Evolutionary conservation across 1,140 invertebrate species (phyloP), one percentile per base, ranked within the genome.

Genomic region (Melitaea cinxia): DNA sequence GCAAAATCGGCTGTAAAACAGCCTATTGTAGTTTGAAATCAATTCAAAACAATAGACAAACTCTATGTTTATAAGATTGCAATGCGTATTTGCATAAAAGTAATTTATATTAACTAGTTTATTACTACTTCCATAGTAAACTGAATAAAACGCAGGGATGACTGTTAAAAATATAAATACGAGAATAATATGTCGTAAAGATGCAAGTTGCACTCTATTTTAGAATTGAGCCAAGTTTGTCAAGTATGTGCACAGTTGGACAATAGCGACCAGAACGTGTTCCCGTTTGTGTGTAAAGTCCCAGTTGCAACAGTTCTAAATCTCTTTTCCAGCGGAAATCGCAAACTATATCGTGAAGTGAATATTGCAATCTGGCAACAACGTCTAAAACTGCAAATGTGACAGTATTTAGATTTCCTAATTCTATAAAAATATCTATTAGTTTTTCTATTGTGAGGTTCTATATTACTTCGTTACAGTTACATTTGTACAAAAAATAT

Each of bases 361-460:
- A 54, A 63, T 56, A 56, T 55, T 55, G 61, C 53, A 45, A 47
- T 55, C 42, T 55, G 28, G 53, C 61, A 59, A 21, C 56, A 49
- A 21, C 23, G 19, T 47, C 30, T 26, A 14, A 17, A 42, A 39
- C 53, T 49, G 12, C 24, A 45, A 55, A 14, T 42, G 9, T 2
- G 21, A n/a, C 6, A 56, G 19, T 37, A 37, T 57, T 45, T 57
- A 55, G 30, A 7, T 10, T 10, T 10, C 7, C 12, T 33, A 9
- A 33, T 33, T 33, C 6, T 7, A 33, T 33, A 33, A n/a, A n/a
- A n/a, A n/a, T n/a, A 33, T 33, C 30, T 33, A 9, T 4, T 6
- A 2, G 30, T 1, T 33, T 33, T 2, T 33, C 7, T 7, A 28
- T 28, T 28, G 7, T 33, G 2, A 33, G 12, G 9, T 33, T 33